These are phyloP conservation scores for Trigoniulus corallinus DNA, from an alignment of 1,140 invertebrate genomes.

Conservation along the genomic window DNA sequence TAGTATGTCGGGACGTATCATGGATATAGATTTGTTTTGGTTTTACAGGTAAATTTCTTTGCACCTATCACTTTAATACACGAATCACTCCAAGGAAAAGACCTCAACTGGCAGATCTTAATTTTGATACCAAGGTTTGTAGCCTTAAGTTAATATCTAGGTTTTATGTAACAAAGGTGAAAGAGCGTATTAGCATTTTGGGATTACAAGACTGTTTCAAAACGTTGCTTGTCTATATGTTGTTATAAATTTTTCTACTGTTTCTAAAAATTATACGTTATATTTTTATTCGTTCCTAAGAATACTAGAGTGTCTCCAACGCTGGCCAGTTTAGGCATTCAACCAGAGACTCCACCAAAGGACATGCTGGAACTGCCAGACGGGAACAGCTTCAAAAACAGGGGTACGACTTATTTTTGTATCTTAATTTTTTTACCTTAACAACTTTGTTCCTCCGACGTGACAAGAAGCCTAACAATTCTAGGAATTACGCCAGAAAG, in stretches of 20 bases:
- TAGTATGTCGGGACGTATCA: background rate
- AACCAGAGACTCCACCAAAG: background rate
- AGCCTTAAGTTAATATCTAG: background rate
- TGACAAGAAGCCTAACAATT: too few species aligned
- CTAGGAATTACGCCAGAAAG: constrained; percentile 53
- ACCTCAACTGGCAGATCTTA: background rate
- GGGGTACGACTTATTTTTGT: background rate
- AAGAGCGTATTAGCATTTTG: too few species aligned
- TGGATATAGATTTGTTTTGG: constrained; percentile 1
- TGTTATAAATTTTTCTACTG: too few species aligned
- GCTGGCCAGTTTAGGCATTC: too few species aligned
- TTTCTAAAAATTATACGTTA: too few species aligned
- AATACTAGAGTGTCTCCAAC: too few species aligned
- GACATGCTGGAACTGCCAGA: background rate
- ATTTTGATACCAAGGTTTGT: background rate
- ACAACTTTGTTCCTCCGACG: background rate
- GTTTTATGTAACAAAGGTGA: background rate
- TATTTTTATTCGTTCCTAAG: too few species aligned
- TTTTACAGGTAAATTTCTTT: constrained; percentile 42
- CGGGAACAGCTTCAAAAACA: background rate
- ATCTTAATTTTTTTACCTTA: background rate
- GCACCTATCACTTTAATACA: constrained; percentile 48
- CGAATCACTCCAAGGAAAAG: constrained; percentile 9
- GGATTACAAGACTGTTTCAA: too few species aligned
- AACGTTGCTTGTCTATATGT: too few species aligned